Percentiles rank a stretch among this genome's conserved stretches.
Evolutionary conservation across 2,113 vertebrate species (phyloP).

Genomic region (Caloenas nicobarica): DNA sequence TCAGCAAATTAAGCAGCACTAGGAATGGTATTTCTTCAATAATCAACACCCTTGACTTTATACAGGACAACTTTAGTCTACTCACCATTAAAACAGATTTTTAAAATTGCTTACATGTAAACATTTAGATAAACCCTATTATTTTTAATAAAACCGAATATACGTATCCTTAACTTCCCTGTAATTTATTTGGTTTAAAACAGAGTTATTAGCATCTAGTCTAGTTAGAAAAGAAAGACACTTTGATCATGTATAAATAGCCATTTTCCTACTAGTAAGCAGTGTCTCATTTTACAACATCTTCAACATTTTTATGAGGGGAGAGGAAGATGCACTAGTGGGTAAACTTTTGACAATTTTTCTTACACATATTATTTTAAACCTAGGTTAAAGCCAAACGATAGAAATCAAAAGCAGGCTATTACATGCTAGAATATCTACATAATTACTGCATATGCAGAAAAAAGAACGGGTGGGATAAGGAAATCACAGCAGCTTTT

Average conservation of each 20-base stretch:
- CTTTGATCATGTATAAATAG: background rate
- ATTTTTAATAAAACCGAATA: background rate
- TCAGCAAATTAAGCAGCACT: background rate
- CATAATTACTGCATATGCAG: background rate
- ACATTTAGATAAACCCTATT: background rate
- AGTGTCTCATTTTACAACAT: background rate
- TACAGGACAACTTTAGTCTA: background rate
- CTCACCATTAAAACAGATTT: background rate
- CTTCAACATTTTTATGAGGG: background rate
- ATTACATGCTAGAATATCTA: slow-evolving; percentile 31
- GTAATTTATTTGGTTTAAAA: background rate
- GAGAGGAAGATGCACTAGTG: background rate
- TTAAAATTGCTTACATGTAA: background rate
- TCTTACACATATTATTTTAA: slow-evolving; percentile 46
- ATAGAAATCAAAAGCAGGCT: slow-evolving; percentile 28
- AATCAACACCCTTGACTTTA: background rate
- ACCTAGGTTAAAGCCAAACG: slow-evolving; percentile 33
- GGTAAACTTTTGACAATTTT: background rate
- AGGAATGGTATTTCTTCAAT: background rate
- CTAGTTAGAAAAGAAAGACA: background rate
- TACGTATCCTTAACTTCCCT: background rate
- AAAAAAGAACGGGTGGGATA: slow-evolving; percentile 31
- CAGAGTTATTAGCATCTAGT: too few relatives aligned
- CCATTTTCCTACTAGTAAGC: background rate
- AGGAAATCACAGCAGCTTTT: slow-evolving; percentile 17